Evolutionary conservation across 2,888 invertebrate species (phyloP).

Genomic region (Tetrapedia diversipes): DNA sequence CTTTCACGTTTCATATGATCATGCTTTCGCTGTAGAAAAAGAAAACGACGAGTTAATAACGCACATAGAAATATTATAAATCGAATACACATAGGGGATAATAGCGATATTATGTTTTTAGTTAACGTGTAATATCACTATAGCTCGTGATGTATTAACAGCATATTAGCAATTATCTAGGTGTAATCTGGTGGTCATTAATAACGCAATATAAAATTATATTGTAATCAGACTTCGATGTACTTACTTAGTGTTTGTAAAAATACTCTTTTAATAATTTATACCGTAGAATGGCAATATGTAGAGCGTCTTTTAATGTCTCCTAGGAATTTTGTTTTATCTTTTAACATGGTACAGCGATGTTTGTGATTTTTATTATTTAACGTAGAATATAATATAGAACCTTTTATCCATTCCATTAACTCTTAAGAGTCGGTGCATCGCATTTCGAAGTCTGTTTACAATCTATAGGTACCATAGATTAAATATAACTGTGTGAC

Average conservation of each 20-base stretch:
- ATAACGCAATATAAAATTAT: conserved; percentile 45
- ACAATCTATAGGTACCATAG: conserved; percentile 52
- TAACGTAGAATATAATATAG: background rate
- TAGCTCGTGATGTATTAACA: conserved; percentile 62
- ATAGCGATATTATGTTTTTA: conserved; percentile 59
- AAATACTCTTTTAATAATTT: background rate
- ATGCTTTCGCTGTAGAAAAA: conserved; percentile 60
- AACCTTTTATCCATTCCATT: background rate
- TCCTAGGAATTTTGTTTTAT: background rate
- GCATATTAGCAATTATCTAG: conserved; percentile 61
- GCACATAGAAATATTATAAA: conserved; percentile 64
- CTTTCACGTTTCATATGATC: conserved; percentile 59
- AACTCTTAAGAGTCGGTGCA: background rate
- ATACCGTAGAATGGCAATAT: background rate
- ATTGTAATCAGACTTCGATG: conserved; percentile 61
- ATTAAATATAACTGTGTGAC: conserved; percentile 60
- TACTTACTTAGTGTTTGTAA: conserved; percentile 9
- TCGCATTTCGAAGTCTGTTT: conserved; percentile 52
- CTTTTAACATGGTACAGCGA: background rate
- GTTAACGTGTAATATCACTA: conserved; percentile 62
- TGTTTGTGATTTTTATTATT: background rate
- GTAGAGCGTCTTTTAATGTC: background rate
- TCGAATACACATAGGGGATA: conserved; percentile 44
- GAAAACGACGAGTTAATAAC: conserved; percentile 44
- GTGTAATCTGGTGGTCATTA: conserved; percentile 54